phyloP scores from a whole-genome alignment of 2,113 vertebrate species.

The Onychostoma macrolepis region DNA sequence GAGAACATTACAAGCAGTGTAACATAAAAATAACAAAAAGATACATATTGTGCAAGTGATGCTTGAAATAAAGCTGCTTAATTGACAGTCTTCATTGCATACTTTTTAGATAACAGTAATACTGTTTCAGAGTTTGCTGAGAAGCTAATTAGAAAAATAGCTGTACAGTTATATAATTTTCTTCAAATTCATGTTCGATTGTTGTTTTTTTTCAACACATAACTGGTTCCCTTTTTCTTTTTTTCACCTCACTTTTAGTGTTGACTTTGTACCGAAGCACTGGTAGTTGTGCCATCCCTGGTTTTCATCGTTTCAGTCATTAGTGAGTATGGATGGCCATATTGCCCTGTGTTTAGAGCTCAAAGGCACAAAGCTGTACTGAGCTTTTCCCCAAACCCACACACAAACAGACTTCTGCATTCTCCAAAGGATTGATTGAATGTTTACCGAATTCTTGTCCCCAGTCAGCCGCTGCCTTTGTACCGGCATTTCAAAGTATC shows the following conservation, averaged over 20 bases:
- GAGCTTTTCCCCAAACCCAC: not conserved
- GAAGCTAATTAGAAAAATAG: not conserved
- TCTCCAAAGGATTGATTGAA: not conserved
- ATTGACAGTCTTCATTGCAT: not conserved
- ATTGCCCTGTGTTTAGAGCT: not conserved
- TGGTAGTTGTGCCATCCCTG: not conserved
- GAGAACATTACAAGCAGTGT: not conserved
- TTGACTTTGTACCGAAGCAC: not conserved
- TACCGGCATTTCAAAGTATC: not conserved
- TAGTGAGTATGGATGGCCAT: not conserved
- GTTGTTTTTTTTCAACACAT: not conserved
- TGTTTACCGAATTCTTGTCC: slow-evolving; percentile 19
- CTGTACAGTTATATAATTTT: not conserved
- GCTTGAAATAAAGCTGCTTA: not conserved
- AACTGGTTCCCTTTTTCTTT: not conserved
- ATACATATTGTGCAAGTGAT: not conserved
- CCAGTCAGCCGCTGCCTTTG: not conserved
- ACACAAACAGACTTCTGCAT: not conserved
- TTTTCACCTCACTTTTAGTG: not conserved
- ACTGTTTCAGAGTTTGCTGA: not conserved
- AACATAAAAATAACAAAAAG: not conserved
- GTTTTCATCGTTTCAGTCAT: not conserved
- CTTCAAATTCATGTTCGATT: not conserved
- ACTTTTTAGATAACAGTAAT: not conserved
- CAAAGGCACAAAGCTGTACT: not conserved